Base-by-base conservation (phyloP, 2,113 vertebrate genomes). In the Lota lota region DNA sequence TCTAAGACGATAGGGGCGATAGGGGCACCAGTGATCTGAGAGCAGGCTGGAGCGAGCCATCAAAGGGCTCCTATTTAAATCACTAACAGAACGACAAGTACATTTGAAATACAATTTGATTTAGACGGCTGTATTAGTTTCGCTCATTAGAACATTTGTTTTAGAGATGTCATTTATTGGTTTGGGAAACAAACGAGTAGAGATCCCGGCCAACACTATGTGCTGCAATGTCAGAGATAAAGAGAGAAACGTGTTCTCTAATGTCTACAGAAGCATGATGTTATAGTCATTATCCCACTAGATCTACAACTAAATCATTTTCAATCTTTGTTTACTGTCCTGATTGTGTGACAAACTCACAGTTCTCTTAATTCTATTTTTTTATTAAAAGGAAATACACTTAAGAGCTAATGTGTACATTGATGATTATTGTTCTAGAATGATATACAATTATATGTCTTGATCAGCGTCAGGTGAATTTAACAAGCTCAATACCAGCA, bases 111-210 rank as follows among this genome's bases (percentile, higher is more conserved):
- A 10, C 5, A 66, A 79, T 69, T 22, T 61, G 22, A 79, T 77
- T 69, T 57, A 69, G 61, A 4, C 18, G 16, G 5, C 57, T 80
- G 65, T 67, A 73, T 77, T 80, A 77, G 64, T 54, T 64, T 76
- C 6, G 59, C 20, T 61, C 14, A 72, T 40, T 67, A 68, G 76
- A 50, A 22, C 36, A 10, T 74, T 76, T 68, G 56, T 63, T 83
- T 74, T 16, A 69, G n/a, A 22, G 40, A 17, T 36, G 71, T 66
- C 67, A 54, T 80, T 80, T 80, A 78, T 81, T 72, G 22, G 64
- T 28, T 63, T 22, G 4, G 50, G 59, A 50, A 69, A 64, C 63
- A 75, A 77, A 78, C 63, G 68, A 60, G 62, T 59, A 72, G 19
- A 33, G 18, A 74, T 62, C 56, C 22, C 50, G 61, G 40, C 40